A percentile compares a stretch with the other conserved stretches of the same genome.
Conservation (phyloP, 2,888 invertebrate species). For the Abscondita cerata region DNA sequence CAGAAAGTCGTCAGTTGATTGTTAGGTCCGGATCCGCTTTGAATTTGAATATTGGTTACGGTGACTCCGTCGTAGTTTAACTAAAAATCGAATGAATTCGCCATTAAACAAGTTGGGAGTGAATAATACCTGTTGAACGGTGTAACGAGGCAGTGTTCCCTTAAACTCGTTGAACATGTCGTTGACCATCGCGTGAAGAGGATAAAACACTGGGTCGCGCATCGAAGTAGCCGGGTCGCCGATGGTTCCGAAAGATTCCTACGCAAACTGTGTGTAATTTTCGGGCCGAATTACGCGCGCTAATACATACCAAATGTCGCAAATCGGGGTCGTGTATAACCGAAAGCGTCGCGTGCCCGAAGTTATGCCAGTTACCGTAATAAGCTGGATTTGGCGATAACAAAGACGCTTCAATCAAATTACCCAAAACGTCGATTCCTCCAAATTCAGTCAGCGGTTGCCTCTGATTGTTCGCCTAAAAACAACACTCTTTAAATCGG, state of each 20-base stretch:
- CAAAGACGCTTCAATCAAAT: conserved; percentile 75
- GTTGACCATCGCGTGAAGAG: conserved; percentile 80
- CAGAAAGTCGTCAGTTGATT: conserved; percentile 73
- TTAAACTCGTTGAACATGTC: conserved; percentile 79
- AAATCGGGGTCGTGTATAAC: conserved; percentile 81
- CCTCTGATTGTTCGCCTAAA: conserved; percentile 65
- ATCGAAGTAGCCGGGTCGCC: conserved; percentile 82
- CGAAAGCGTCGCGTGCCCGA: conserved; percentile 78
- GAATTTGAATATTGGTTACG: conserved; percentile 64
- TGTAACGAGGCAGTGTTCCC: conserved; percentile 70
- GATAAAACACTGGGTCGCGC: conserved; percentile 85
- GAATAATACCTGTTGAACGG: conserved; percentile 61
- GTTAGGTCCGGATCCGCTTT: conserved; percentile 58
- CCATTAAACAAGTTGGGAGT: neutral
- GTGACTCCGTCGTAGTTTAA: conserved; percentile 67
- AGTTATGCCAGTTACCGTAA: conserved; percentile 82
- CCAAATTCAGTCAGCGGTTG: conserved; percentile 66
- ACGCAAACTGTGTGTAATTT: conserved; percentile 20
- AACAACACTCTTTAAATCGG: neutral
- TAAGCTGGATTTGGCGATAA: conserved; percentile 70
- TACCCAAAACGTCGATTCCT: conserved; percentile 81
- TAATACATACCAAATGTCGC: conserved; percentile 67
- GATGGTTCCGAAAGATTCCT: conserved; percentile 82
- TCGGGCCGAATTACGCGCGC: neutral
- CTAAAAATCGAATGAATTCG: too few relatives aligned